Base-by-base conservation (phyloP, 2,888 invertebrate species). In the Schizaphis graminum region DNA sequence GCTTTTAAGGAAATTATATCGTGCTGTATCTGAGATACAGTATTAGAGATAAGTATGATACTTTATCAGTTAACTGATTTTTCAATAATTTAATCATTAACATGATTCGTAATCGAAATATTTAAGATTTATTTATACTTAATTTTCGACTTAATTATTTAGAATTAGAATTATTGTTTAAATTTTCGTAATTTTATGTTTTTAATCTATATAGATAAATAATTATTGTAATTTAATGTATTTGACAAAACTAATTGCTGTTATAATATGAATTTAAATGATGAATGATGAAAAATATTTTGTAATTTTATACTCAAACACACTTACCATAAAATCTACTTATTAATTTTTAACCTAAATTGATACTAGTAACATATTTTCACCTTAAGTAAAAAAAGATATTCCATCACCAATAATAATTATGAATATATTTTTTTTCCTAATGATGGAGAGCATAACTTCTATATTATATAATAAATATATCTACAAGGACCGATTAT, bases 271-370 rank as follows among this genome's bases (percentile, higher is more conserved):
- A 86, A 86, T n/a, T 86, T 16, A 1, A n/a, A 86, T 13, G 86
- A 0, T 47, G 86, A 47, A 28, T 47, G 24, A 86, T 28, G 13
- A 0, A 86, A 86, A 86, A 44, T 13, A 86, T 86, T 86, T 86
- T n/a, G 49, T 86, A 28, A 11, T 86, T 86, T 28, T 47, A 47
- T 86, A 47, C 47, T 49, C 86, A 16, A 86, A 86, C 28, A 44
- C 86, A 86, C 86, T 86, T 86, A 86, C 7, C 49, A n/a, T 86
- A 49, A 49, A 86, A n/a, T 86, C 11, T 26, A 47, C 47, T 86
- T 28, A 86, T 3, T 49, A 49, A 28, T 47, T 86, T 47, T 86
- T 47, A 49, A 47, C 11, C 28, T 67, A 13, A 86, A 47, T n/a
- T 47, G 4, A 26, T 86, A 28, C 28, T 28, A 13, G 7, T 28